Evolutionary conservation across 2,888 invertebrate genomes (phyloP), one percentile per base, ranked within the genome.

Genomic region (Epinotia demarniana): DNA sequence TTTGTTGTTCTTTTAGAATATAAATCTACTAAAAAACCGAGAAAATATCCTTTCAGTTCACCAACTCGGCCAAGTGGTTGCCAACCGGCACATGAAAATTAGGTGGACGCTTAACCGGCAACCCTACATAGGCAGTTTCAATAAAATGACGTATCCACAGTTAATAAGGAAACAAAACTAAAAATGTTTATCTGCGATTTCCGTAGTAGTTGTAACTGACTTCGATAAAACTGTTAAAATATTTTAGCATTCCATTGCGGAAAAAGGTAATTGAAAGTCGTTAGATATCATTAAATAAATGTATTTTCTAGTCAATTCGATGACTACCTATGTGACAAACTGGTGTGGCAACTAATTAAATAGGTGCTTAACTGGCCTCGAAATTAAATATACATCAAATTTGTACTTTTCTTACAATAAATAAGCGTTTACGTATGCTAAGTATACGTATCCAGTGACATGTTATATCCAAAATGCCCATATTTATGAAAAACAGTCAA

Each of bases 231-330:
- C 39, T 39, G 33, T 39, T 9, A 3, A 39, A 39, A 9, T 33
- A 61, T 23, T 18, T 55, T 23, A 33, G 23, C 53, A 18, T 11
- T 67, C 13, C 19, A 53, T 55, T 64, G 64, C 60, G 66, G 71
- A 72, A 71, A 66, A 0, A 43, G 67, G 69, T 66, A 72, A 75
- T 64, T 71, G 72, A 75, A 72, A 71, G 3, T 57, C 75, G n/a
- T 60, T 66, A 61, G 55, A 46, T 62, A 46, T 55, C 57, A 75
- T 72, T 67, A 61, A 75, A 60, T 71, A 66, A 33, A 72, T 75
- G 55, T 75, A 55, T 60, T 75, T 61, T 58, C 61, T 66, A 9
- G 18, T 57, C 19, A 71, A 64, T 60, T 19, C 2, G 5, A 57
- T 19, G 61, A 73, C 57, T 39, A 53, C 19, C 39, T 27, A 33